A percentile compares a stretch with the other conserved stretches of the same genome.
Conservation (phyloP, 2,797 vertebrate species). For the Pipistrellus pygmaeus region DNA sequence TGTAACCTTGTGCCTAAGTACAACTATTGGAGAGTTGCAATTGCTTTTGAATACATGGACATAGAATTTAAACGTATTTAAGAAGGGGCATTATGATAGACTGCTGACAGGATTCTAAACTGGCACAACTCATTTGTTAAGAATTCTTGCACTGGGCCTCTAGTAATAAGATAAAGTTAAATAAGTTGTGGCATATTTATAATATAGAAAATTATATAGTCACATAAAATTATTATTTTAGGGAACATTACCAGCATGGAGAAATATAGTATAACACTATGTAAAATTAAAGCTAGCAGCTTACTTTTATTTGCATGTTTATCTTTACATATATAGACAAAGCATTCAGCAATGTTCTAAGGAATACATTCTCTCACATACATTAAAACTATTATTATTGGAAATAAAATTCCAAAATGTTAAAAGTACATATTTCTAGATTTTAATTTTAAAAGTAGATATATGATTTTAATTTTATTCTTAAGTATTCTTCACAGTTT, state of each 20-base stretch:
- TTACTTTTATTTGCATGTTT: background rate
- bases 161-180: background rate
- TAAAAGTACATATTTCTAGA: background rate
- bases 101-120: background rate
- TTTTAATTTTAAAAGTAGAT: background rate
- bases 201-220: background rate
- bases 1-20: background rate
- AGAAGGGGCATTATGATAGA: background rate
- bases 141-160: too few species aligned
- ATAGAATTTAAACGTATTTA: background rate
- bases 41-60: constrained; percentile 10
- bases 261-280: background rate
- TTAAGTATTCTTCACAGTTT: background rate
- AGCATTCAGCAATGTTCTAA: background rate
- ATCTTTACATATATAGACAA: background rate
- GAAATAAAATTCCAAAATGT: constrained; percentile 30
- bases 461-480: background rate
- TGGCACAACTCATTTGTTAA: background rate
- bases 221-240: background rate
- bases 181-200: background rate
- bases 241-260: background rate
- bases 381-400: background rate
- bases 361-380: background rate
- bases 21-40: background rate
- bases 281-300: background rate